A percentile compares a stretch with the other conserved stretches of the same genome.
These are phyloP conservation scores for Phymastichus coffea DNA, from an alignment of 1,140 invertebrate genomes.

Conservation along the genomic window DNA sequence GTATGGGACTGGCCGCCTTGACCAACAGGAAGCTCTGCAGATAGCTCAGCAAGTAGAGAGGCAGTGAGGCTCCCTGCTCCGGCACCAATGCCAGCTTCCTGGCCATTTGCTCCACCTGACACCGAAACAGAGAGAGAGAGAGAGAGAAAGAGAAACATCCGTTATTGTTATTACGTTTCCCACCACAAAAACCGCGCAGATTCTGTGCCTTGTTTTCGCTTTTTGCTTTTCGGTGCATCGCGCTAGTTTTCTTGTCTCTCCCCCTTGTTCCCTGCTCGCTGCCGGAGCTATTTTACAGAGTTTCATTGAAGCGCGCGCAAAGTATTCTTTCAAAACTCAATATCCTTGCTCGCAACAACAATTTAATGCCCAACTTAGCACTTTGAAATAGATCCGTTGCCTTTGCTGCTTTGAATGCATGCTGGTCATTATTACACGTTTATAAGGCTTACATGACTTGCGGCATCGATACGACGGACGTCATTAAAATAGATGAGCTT, in stretches of 20 bases:
- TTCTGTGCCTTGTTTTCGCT: not conserved
- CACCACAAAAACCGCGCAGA: not conserved
- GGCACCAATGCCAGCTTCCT: conserved; percentile 80
- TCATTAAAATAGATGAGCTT: not conserved
- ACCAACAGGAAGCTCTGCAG: conserved; percentile 74
- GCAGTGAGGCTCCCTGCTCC: conserved; percentile 75
- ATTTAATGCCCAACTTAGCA: too few species aligned
- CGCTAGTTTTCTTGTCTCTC: not conserved
- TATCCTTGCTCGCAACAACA: too few species aligned
- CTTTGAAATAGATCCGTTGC: too few species aligned
- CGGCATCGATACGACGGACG: not conserved
- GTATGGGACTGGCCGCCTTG: conserved; percentile 66
- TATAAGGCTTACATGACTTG: not conserved
- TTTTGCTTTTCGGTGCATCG: not conserved
- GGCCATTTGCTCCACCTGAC: conserved; percentile 68
- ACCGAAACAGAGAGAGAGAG: conserved; percentile 11
- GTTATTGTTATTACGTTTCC: conserved; percentile 6
- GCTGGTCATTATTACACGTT: not conserved
- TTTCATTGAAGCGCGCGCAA: too few species aligned
- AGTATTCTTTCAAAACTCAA: too few species aligned
- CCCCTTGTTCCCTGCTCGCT: not conserved
- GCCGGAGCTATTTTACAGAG: too few species aligned
- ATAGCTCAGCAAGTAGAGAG: conserved; percentile 85
- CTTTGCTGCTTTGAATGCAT: too few species aligned
- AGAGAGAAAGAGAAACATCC: not conserved